Base-by-base conservation (phyloP, 2,888 invertebrate species). In the Orthosia cruda region DNA sequence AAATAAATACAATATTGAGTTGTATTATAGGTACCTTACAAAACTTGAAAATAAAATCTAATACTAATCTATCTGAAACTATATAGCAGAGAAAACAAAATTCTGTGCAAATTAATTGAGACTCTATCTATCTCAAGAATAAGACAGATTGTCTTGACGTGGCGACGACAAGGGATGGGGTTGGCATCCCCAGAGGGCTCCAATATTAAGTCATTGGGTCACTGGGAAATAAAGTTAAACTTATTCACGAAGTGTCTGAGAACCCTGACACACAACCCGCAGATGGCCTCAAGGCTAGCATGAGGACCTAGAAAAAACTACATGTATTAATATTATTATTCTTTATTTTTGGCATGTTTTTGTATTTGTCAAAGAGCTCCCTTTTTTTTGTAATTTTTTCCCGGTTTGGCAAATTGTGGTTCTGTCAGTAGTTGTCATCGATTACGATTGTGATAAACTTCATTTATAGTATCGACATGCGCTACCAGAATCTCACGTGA, bases 131-230 rank as follows among this genome's bases (percentile, higher is more conserved):
- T 47, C 57, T 23, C 16, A 18, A 57, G 61, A 57, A 15, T 57
- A 80, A 66, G 62, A 74, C 15, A 18, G 15, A 66, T 80, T 66
- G 62, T 74, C 32, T 74, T 58, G 62, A 54, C 62, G 12, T 49
- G 11, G 13, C n/a, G 50, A 57, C 3, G 65, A 63, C 62, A 62
- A 32, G 32, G 16, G 54, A 3, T n/a, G 13, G 58, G 1, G 2
- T 40, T n/a, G 40, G 1, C 20, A 74, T 11, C 23, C 62, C 23
- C 45, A 45, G 9, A 40, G 26, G 18, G 15, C 1, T 59, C 16
- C 50, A 68, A 68, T 64, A 59, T 81, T 26, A 45, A 40, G 23
- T 47, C 59, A 58, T 49, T n/a, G 45, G n/a, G 40, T 54, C 62
- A 40, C 47, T 49, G 23, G 66, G 52, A 47, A 52, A 57, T 40